Evolutionary conservation across 2,113 vertebrate genomes (phyloP), one percentile per base, ranked within the genome.

Genomic region (Larimichthys polyactis): DNA sequence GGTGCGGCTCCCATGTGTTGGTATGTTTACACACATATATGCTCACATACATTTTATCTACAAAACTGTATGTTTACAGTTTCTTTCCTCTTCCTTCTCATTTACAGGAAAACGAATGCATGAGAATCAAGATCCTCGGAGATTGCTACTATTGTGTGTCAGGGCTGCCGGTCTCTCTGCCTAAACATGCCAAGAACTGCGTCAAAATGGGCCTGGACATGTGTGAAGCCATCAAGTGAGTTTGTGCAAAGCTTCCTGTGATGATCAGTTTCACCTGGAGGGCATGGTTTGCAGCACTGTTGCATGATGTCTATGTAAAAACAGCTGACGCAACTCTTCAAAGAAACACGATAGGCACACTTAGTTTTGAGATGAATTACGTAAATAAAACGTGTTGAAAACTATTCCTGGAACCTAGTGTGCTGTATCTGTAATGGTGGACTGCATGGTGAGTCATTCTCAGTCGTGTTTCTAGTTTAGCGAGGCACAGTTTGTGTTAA

Each of bases 171-270:
- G 98, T 99, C 51, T 99, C 98, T 2, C 92, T 99, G 90, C 98
- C 98, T 0, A 97, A 95, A 49, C 98, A 99, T 0, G 98, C 98
- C 84, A 98, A 96, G 90, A 99, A 99, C 93, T 99, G 98, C 8
- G 98, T 99, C 54, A 99, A 99, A 94, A 99, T 99, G 98, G 98
- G 98, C 19, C 96, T 99, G 9, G 98, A 99, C 93, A 99, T 99
- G 95, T 99, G 98, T 52, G 97, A 99, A 91, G 98, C 98, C 67
- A 99, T 99, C 72, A 99, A 99, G 98, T 99, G 94, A 93, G 98
- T 96, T 70, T 62, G 0, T 3, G 43, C 19, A 17, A 44, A 8
- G 36, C 9, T 22, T 43, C 58, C 36, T 40, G 36, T 40, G 36
- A 40, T 8, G 7, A 40, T 8, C 36, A 9, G 36, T 6, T 40